These are phyloP conservation scores for Drosophila atripex DNA, from an alignment of 2,888 invertebrate species.

Conservation along the genomic window DNA sequence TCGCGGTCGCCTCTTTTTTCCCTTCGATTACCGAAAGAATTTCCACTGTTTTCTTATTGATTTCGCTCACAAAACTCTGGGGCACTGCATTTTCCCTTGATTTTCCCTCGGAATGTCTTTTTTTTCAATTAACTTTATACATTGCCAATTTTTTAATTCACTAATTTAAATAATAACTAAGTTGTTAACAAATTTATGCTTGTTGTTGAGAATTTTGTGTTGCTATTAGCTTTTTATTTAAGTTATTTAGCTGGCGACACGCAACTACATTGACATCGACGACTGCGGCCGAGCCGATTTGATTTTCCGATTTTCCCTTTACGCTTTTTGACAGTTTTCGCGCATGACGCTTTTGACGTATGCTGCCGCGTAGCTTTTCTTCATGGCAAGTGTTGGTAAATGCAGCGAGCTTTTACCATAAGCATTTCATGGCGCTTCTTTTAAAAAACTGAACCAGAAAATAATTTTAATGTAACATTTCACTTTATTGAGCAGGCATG, in stretches of 20 bases:
- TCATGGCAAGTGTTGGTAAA: constrained; percentile 45
- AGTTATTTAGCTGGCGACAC: constrained; percentile 64
- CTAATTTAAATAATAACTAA: constrained; percentile 10
- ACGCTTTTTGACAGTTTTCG: constrained; percentile 46
- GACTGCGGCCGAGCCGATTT: constrained; percentile 63
- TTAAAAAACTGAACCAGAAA: neutral
- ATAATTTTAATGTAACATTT: constrained; percentile 5
- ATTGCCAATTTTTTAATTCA: constrained; percentile 12
- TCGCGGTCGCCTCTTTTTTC: constrained; percentile 12
- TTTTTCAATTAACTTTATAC: neutral
- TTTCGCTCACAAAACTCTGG: constrained; percentile 33
- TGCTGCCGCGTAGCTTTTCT: constrained; percentile 36
- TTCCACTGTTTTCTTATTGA: constrained; percentile 28
- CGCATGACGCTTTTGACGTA: constrained; percentile 55
- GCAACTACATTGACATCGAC: constrained; percentile 64
- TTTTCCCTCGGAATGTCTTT: neutral
- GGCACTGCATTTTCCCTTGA: constrained; percentile 5
- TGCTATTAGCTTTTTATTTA: constrained; percentile 22
- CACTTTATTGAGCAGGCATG: constrained; percentile 55
- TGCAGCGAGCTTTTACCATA: constrained; percentile 8
- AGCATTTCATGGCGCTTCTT: constrained; percentile 53
- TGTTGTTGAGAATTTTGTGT: constrained; percentile 15
- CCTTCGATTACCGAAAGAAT: constrained; percentile 1
- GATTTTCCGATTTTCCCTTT: constrained; percentile 58
- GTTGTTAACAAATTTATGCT: constrained; percentile 5